These are phyloP conservation scores for Gila orcuttii DNA, from an alignment of 2,113 vertebrate genomes.

Conservation along the genomic window DNA sequence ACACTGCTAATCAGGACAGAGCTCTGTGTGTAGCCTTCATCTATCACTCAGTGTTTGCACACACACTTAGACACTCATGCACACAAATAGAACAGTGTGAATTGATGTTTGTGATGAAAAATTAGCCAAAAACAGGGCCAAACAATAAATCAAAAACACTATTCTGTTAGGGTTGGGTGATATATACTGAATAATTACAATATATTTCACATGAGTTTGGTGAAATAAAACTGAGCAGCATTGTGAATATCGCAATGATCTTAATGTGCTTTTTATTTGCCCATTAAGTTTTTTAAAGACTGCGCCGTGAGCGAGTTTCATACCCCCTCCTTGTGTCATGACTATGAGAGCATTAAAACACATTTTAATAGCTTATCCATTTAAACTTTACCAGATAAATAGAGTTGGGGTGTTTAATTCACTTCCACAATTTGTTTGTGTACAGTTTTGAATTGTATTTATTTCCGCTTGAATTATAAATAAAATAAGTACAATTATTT, in stretches of 20 bases:
- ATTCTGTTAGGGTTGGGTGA: neutral
- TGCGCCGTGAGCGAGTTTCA: neutral
- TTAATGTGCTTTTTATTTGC: neutral
- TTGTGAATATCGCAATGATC: neutral
- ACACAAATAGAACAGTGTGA: neutral
- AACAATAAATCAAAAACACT: neutral
- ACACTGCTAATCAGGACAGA: conserved; percentile 49
- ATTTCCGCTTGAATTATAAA: too few species aligned
- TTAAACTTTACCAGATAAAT: conserved; percentile 1
- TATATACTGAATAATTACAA: neutral
- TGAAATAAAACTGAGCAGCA: neutral
- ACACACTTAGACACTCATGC: conserved; percentile 4
- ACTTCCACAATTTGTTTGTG: neutral
- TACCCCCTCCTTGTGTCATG: neutral
- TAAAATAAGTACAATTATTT: neutral
- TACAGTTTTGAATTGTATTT: neutral
- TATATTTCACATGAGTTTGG: neutral
- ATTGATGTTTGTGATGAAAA: neutral
- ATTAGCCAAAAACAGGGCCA: neutral
- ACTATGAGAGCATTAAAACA: conserved; percentile 11
- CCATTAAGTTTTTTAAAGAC: conserved; percentile 14
- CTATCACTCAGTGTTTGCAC: conserved; percentile 14
- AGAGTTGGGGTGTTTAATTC: neutral
- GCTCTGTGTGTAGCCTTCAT: conserved; percentile 30
- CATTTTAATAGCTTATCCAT: neutral